phyloP scores from a whole-genome alignment of 2,113 vertebrate species.

The human (Homo sapiens) region DNA sequence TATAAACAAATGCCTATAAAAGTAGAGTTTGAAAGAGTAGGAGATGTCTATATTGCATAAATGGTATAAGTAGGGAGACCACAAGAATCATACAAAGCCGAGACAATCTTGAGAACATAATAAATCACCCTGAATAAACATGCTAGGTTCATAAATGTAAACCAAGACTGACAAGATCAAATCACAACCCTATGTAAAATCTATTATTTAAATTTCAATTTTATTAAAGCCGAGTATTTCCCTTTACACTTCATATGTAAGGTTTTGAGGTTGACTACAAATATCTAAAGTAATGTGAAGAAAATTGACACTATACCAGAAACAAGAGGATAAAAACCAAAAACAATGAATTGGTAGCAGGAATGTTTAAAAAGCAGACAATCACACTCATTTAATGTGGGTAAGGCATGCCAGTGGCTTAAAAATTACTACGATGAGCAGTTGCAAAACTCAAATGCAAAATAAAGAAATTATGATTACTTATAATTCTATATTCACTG shows the following conservation, averaged over 20 bases:
- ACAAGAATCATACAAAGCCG: not conserved
- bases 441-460: not conserved
- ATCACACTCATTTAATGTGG: not conserved
- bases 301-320: not conserved
- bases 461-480: not conserved
- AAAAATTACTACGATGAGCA: not conserved
- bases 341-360: not conserved
- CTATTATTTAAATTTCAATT: not conserved
- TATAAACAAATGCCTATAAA: not conserved
- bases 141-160: not conserved
- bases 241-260: not conserved
- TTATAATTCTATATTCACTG: not conserved
- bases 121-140: not conserved
- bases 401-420: not conserved
- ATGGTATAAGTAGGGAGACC: not conserved
- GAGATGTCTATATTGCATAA: not conserved
- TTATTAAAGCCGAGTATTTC: not conserved
- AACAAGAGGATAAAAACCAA: not conserved
- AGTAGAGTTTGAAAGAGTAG: not conserved
- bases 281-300: not conserved
- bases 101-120: not conserved
- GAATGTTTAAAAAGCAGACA: not conserved
- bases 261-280: not conserved
- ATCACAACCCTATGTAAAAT: not conserved
- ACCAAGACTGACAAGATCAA: not conserved